Conservation (phyloP, 2,113 vertebrate species). For the Gavia stellata region DNA sequence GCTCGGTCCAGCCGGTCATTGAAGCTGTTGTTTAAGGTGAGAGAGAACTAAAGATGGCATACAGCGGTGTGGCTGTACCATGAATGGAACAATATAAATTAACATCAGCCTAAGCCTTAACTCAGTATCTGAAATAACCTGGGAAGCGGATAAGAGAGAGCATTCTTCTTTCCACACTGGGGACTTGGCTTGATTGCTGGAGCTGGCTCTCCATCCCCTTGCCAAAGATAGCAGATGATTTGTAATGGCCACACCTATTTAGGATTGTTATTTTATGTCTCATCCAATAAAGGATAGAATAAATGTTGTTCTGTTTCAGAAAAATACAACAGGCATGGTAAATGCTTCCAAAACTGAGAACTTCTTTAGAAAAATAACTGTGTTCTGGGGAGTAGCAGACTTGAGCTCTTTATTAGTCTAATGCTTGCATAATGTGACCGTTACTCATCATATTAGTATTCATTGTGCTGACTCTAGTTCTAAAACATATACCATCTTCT, state of each 20-base stretch:
- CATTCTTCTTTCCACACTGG: not conserved
- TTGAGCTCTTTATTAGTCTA: not conserved
- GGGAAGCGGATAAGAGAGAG: not conserved
- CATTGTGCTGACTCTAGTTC: not conserved
- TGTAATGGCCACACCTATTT: not conserved
- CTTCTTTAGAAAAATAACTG: not conserved
- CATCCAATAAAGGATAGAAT: not conserved
- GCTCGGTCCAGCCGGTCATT: accelerated
- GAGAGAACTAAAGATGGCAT: not conserved
- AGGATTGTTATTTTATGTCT: conserved; percentile 6
- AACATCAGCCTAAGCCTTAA: not conserved
- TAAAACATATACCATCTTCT: not conserved
- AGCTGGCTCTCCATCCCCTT: not conserved
- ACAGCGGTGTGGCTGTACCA: accelerated
- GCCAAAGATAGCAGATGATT: conserved; percentile 27
- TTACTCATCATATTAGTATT: not conserved
- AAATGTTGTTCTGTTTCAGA: not conserved
- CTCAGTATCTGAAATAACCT: not conserved
- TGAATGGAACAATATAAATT: accelerated
- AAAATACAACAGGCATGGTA: not conserved
- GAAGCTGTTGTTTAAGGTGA: not conserved
- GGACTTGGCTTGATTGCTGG: not conserved
- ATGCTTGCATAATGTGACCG: not conserved
- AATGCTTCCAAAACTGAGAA: conserved; percentile 27
- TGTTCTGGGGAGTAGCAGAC: not conserved